phyloP scores from a whole-genome alignment of 1,140 invertebrate genomes.

The Ooceraea biroi region DNA sequence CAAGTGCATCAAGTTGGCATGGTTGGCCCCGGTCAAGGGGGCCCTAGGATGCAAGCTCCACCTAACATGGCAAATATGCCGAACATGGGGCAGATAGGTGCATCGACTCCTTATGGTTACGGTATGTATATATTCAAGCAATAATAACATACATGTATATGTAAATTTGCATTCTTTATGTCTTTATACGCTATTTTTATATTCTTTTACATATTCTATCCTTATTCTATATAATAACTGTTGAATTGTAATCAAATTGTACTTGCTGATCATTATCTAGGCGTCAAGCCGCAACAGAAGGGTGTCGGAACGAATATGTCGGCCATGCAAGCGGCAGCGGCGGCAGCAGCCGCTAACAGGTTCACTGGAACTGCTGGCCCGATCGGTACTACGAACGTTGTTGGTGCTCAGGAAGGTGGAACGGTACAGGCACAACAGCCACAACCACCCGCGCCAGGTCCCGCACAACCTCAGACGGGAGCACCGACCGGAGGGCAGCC shows the following conservation, averaged over 20 bases:
- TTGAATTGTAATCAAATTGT: constrained; percentile 62
- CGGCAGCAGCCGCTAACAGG: constrained; percentile 70
- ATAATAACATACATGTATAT: no score
- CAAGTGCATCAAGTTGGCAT: constrained; percentile 84
- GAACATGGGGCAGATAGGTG: constrained; percentile 84
- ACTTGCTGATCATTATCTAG: constrained; percentile 82
- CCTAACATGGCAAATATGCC: constrained; percentile 83
- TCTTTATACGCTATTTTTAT: no score
- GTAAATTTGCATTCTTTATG: no score
- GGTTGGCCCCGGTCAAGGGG: constrained; percentile 85
- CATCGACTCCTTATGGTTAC: constrained; percentile 87
- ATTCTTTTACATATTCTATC: no score
- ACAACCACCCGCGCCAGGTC: constrained; percentile 89
- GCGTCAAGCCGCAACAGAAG: constrained; percentile 88
- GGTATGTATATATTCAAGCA: constrained; percentile 78
- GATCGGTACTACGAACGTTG: constrained; percentile 75
- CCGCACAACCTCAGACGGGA: constrained; percentile 90
- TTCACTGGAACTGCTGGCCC: constrained; percentile 86
- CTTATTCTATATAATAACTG: no score
- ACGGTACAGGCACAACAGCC: constrained; percentile 89
- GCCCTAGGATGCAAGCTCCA: constrained; percentile 87
- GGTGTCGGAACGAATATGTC: constrained; percentile 82
- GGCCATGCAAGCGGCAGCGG: constrained; percentile 77
- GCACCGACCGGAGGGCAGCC: constrained; percentile 90
- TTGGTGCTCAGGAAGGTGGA: constrained; percentile 86